These are phyloP conservation scores for Limnephilus lunatus DNA, from an alignment of 2,888 invertebrate genomes.

Conservation along the genomic window DNA sequence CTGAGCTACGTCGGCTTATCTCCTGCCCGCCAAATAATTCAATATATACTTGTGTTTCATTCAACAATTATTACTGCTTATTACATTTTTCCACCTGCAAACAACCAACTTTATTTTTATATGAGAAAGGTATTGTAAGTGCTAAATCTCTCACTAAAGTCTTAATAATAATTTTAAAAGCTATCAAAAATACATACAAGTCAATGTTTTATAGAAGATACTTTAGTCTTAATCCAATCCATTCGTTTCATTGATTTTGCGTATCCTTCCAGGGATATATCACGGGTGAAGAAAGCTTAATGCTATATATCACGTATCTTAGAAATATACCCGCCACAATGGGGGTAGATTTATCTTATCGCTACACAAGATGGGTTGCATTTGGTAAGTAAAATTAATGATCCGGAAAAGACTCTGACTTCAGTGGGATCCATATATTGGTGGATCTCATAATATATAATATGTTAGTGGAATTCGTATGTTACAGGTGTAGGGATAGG, in stretches of 20 bases:
- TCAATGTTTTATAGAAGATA: too few relatives aligned
- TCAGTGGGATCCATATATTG: not conserved
- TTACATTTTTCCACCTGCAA: too few relatives aligned
- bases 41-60: too few relatives aligned
- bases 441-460: not conserved
- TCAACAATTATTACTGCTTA: too few relatives aligned
- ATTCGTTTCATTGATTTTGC: not conserved
- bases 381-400: conserved; percentile 29
- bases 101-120: too few relatives aligned
- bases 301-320: not conserved
- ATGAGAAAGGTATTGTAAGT: too few relatives aligned
- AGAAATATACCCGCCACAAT: not conserved
- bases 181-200: too few relatives aligned
- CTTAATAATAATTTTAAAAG: too few relatives aligned
- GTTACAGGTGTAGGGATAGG: conserved; percentile 3
- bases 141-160: too few relatives aligned
- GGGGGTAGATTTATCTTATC: not conserved
- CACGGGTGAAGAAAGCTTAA: not conserved
- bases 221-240: not conserved
- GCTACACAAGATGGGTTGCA: conserved; percentile 11
- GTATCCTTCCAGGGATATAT: not conserved
- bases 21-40: too few relatives aligned
- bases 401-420: conserved; percentile 4
- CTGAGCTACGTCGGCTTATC: too few relatives aligned
- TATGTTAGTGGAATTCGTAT: not conserved